Percentiles rank a stretch among this genome's conserved stretches.
These are phyloP conservation scores for Pangasius mekongensis DNA, from an alignment of 2,797 vertebrate genomes.

Conservation along the genomic window DNA sequence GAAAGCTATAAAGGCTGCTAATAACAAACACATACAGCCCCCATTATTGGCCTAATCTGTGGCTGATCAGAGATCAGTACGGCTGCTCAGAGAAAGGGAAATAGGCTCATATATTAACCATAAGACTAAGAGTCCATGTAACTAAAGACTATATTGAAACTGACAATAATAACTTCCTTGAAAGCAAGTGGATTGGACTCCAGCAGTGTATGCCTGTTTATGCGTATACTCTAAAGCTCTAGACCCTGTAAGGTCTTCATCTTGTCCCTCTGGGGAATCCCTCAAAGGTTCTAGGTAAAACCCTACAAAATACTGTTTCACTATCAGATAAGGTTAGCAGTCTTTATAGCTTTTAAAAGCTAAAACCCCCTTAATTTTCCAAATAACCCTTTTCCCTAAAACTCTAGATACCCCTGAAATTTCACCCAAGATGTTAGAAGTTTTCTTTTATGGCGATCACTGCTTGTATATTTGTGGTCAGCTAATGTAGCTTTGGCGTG, in stretches of 20 bases:
- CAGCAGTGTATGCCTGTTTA: neutral
- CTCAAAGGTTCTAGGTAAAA: neutral
- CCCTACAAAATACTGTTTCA: neutral
- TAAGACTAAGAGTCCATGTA: neutral
- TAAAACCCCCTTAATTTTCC: neutral
- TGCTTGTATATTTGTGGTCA: neutral
- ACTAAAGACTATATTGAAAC: neutral
- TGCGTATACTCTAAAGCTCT: neutral
- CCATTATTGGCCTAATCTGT: neutral
- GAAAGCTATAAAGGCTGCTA: constrained; percentile 7
- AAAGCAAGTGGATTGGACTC: neutral
- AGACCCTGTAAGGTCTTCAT: neutral
- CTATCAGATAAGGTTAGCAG: neutral
- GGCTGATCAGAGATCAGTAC: constrained; percentile 9
- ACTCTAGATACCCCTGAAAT: neutral
- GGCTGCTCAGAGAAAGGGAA: neutral
- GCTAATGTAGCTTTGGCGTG: neutral
- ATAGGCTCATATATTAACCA: neutral
- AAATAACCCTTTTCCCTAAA: neutral
- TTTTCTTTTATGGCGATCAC: neutral
- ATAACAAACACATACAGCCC: constrained; percentile 9
- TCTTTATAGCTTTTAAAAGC: neutral
- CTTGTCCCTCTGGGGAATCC: neutral
- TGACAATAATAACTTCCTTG: neutral
- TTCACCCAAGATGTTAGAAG: neutral